Percentiles rank a stretch among this genome's conserved stretches.
These are phyloP conservation scores for Isaurus tuberculatus DNA, from an alignment of 92 coral and sea anemone species.

Conservation along the genomic window DNA sequence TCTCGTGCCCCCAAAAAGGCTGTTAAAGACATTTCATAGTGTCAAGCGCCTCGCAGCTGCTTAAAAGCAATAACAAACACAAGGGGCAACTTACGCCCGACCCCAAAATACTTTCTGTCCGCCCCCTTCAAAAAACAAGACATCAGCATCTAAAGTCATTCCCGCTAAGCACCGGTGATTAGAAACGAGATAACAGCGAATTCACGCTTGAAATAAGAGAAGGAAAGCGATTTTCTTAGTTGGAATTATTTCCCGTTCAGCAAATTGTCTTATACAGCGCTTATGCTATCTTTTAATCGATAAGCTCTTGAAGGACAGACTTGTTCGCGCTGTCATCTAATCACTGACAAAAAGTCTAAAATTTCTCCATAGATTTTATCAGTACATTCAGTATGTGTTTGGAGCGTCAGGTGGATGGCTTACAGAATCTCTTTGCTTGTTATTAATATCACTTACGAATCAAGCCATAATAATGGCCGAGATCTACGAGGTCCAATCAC, in stretches of 20 bases:
- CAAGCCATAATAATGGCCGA: slow-evolving; percentile 29
- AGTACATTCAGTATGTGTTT: slow-evolving; percentile 26
- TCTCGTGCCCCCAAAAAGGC: slow-evolving; percentile 36
- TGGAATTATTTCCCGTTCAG: not conserved
- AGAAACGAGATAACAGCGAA: slow-evolving; percentile 16
- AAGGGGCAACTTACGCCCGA: slow-evolving; percentile 37
- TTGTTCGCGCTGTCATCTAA: slow-evolving; percentile 34
- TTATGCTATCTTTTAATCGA: slow-evolving; percentile 46
- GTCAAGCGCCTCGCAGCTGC: slow-evolving; percentile 49
- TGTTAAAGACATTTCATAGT: slow-evolving; percentile 41
- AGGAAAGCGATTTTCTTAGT: not conserved
- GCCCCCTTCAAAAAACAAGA: slow-evolving; percentile 42
- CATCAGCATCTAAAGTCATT: slow-evolving; percentile 21
- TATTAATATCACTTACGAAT: slow-evolving; percentile 44
- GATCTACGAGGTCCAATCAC: slow-evolving; percentile 37
- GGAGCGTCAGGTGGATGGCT: slow-evolving; percentile 45
- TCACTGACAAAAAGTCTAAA: slow-evolving; percentile 31
- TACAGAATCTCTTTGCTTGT: slow-evolving; percentile 38
- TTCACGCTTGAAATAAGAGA: slow-evolving; percentile 23
- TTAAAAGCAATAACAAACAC: slow-evolving; percentile 44
- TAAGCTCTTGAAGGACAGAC: slow-evolving; percentile 39
- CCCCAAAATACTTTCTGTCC: slow-evolving; percentile 29
- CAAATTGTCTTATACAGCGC: slow-evolving; percentile 19
- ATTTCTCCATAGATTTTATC: slow-evolving; percentile 46
- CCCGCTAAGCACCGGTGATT: slow-evolving; percentile 34